Evolutionary conservation across 2,113 vertebrate genomes (phyloP).

Genomic region (Sus scrofa): DNA sequence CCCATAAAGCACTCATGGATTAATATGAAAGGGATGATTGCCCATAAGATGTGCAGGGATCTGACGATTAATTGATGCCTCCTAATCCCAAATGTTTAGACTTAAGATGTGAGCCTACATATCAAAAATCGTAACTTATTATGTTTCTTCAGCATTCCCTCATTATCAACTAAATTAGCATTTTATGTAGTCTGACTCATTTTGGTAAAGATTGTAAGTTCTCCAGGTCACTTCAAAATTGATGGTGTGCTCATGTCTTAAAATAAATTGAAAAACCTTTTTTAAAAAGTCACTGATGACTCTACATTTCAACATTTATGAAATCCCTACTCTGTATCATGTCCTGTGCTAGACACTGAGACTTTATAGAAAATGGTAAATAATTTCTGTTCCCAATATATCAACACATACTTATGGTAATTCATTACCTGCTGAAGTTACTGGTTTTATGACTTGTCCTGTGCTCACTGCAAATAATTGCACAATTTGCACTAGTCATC

Average conservation of each 20-base stretch:
- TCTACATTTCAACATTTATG: background rate
- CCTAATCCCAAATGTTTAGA: background rate
- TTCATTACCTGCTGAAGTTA: conserved; percentile 30
- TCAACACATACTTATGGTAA: background rate
- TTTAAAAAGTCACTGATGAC: background rate
- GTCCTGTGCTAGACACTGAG: background rate
- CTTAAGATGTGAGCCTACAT: background rate
- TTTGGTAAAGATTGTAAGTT: background rate
- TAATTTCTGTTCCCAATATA: background rate
- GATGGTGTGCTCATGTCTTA: background rate
- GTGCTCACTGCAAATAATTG: conserved; percentile 16
- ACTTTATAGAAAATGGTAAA: conserved; percentile 20
- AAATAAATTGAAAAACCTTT: background rate
- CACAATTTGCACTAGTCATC: background rate
- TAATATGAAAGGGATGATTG: background rate
- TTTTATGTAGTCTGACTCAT: background rate
- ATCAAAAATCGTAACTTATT: background rate
- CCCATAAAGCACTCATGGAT: background rate
- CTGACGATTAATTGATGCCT: conserved; percentile 4
- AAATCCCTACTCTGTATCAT: background rate
- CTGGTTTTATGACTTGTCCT: conserved; percentile 21
- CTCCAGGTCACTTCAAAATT: background rate
- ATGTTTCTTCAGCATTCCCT: background rate
- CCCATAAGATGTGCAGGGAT: background rate
- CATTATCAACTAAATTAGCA: background rate